Evolutionary conservation across 2,888 invertebrate genomes (phyloP), one percentile per base, ranked within the genome.

Genomic region (Andrena dorsata): DNA sequence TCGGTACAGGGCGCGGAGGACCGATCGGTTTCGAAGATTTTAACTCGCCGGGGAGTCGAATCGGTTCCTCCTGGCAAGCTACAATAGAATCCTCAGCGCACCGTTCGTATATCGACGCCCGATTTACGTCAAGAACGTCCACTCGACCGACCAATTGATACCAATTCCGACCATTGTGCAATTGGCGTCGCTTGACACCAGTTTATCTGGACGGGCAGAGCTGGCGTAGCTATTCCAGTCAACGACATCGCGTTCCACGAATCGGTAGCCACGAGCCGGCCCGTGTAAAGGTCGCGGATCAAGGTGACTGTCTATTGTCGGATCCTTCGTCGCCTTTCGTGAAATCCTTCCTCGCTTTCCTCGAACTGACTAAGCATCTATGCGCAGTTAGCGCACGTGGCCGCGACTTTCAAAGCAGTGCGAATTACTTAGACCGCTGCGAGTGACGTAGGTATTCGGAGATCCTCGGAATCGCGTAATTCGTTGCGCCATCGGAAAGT

Each of bases 121-220:
- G 86, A 90, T 89, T 89, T 90, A 86, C 92, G 92, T 90, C 92
- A 90, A 66, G 60, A 66, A 60, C 64, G 68, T 76, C 76, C 77
- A 61, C 73, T 64, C 73, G 60, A 61, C 75, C 76, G 35, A 74
- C 75, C 86, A 90, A 92, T 91, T 90, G 90, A 88, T 86, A 84
- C 85, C 89, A 91, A 91, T 92, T 88, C 83, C 82, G 74, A 65
- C 64, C 83, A 88, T 89, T 89, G 84, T 83, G 84, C 87, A 85
- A 91, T 90, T 90, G 87, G 74, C 86, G 84, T 80, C 87, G 82
- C 85, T 92, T 92, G 90, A 92, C 90, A 86, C 77, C 71, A 86
- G 82, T 91, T 89, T 84, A 88, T 89, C 64, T 41, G 23, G 35
- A 68, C 68, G 10, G 47, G 32, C n/a, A 49, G 51, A 64, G 69